Percentiles rank a stretch among this genome's conserved stretches.
These are phyloP conservation scores for Zhengitettix transpicula DNA, from an alignment of 2,888 invertebrate species.

Conservation along the genomic window DNA sequence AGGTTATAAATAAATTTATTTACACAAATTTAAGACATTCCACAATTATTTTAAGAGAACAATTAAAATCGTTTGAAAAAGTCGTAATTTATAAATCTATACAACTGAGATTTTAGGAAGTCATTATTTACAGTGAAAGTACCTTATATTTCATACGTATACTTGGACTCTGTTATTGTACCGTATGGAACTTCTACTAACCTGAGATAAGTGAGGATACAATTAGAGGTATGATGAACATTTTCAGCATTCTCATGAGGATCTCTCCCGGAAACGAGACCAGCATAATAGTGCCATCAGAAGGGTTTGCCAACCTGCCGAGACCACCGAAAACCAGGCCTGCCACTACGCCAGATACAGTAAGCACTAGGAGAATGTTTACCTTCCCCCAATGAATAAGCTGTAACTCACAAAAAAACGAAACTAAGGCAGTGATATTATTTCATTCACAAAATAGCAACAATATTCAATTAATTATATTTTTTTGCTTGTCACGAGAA, in stretches of 20 bases:
- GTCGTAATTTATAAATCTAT: too few species aligned
- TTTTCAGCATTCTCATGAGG: constrained; percentile 47
- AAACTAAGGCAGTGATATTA: too few species aligned
- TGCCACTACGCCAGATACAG: constrained; percentile 28
- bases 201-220: constrained; percentile 45
- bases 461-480: too few species aligned
- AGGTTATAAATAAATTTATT: too few species aligned
- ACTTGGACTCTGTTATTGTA: neutral
- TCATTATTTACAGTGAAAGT: too few species aligned
- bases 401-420: constrained; percentile 13
- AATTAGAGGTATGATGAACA: constrained; percentile 50
- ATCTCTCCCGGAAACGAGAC: constrained; percentile 49
- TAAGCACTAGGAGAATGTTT: constrained; percentile 40
- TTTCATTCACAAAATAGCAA: too few species aligned
- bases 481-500: too few species aligned
- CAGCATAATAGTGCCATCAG: constrained; percentile 34
- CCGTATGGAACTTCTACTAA: constrained; percentile 15
- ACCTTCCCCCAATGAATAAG: constrained; percentile 27
- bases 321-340: constrained; percentile 41
- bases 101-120: too few species aligned
- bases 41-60: too few species aligned
- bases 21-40: too few species aligned
- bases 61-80: too few species aligned
- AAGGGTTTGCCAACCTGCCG: constrained; percentile 29
- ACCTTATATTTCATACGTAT: neutral